Base-by-base conservation (phyloP, 92 coral and sea anemone genomes). In the Phenganax subtilis region DNA sequence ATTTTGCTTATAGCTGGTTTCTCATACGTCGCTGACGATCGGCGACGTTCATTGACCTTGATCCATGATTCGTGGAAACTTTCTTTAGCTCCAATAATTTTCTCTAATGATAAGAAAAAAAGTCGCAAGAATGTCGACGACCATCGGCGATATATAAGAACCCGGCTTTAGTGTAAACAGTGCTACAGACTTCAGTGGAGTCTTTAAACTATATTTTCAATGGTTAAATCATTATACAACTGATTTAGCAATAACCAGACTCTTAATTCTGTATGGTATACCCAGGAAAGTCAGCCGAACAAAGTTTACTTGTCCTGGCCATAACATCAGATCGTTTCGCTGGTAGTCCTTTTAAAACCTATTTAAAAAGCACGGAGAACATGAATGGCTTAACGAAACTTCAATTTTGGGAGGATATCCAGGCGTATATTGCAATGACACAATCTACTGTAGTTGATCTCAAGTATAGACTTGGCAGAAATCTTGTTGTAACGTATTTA, bases 381-480 rank as follows among this genome's bases (percentile, higher is more conserved):
- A 54, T 57, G 6, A 58, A 54, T 9, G 90, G 90, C 8, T 85
- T 93, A 17, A 84, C 57, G 11, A 85, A 90, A 85, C 88, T 91
- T 59, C 91, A 93, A 78, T 91, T 93, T 85, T 93, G 97, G 97
- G 96, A 88, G 65, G 97, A 93, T 57, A 87, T 90, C 8, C 98
- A 91, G 87, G 89, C 85, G 75, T 93, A 90, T 84, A 87, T 88
- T 0, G 87, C 86, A 51, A 89, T 92, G 74, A 54, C 85, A 28
- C 86, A 84, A 10, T 59, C 83, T 37, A 63, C 84, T 9, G 93
- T 90, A 12, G 81, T 90, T n/a, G 85, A 66, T 75, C 70, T 80
- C 74, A 93, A 88, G 80, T 90, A 88, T 64, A 85, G 93, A 51
- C 77, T 84, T 82, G 98, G 91, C 9, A 91, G 89, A 84, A 91